These are phyloP conservation scores for Spilarctia lutea DNA, from an alignment of 2,888 invertebrate genomes.

Conservation along the genomic window DNA sequence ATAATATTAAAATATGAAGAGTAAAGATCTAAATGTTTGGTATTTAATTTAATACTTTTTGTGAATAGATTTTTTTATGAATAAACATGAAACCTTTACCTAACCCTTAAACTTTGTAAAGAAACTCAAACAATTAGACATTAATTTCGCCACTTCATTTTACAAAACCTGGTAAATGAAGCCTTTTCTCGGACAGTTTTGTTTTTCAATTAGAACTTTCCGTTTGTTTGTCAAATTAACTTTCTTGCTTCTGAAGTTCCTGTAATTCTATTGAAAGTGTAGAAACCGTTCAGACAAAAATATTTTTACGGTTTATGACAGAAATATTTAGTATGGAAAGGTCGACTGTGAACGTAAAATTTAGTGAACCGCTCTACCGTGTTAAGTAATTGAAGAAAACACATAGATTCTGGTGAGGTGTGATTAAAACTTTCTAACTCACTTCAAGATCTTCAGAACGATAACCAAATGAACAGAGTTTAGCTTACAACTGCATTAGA, in stretches of 20 bases:
- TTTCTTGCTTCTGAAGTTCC: conserved; percentile 42
- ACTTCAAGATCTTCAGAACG: background rate
- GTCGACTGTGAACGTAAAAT: background rate
- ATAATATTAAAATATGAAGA: background rate
- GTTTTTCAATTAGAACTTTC: conserved; percentile 69
- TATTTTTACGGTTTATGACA: conserved; percentile 26
- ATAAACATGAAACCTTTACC: conserved; percentile 15
- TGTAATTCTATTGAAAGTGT: conserved; percentile 44
- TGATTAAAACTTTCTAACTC: background rate
- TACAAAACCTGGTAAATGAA: conserved; percentile 44
- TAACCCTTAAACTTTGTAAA: conserved; percentile 14
- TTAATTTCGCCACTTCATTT: conserved; percentile 35
- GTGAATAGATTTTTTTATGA: background rate
- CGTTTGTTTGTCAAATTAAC: conserved; percentile 54
- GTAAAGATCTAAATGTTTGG: background rate
- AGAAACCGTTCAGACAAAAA: conserved; percentile 32
- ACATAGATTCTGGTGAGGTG: background rate
- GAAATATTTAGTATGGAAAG: conserved; percentile 20
- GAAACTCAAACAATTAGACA: conserved; percentile 38
- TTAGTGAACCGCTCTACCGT: background rate
- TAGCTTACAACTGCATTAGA: background rate
- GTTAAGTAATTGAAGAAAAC: background rate
- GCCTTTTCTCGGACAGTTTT: conserved; percentile 52
- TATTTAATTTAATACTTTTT: background rate
- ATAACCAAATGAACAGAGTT: background rate